phyloP scores from a whole-genome alignment of 2,797 vertebrate genomes.

The Phaenicophaeus curvirostris region DNA sequence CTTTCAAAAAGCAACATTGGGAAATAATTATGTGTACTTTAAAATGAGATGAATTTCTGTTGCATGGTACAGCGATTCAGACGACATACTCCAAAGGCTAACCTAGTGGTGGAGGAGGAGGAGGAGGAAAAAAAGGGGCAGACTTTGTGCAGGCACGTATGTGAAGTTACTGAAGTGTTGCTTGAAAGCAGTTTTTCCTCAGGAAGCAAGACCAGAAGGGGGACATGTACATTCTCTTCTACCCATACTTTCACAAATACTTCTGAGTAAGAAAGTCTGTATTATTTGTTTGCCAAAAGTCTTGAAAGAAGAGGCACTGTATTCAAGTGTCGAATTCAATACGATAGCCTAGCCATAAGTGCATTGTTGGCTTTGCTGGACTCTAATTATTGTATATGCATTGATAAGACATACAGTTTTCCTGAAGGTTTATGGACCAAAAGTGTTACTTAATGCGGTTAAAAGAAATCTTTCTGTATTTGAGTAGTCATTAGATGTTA shows the following conservation, averaged over 20 bases:
- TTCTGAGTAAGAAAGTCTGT: neutral
- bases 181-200: neutral
- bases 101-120: neutral
- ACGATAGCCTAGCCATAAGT: neutral
- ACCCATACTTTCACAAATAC: neutral
- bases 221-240: neutral
- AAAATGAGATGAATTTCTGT: neutral
- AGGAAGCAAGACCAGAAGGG: neutral
- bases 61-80: neutral
- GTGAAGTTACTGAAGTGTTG: neutral
- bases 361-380: neutral
- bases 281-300: neutral
- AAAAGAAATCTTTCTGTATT: neutral
- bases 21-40: neutral
- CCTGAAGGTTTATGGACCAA: neutral
- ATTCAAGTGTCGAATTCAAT: too few species aligned
- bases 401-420: neutral
- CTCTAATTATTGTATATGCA: neutral
- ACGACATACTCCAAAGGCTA: neutral
- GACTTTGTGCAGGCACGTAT: neutral
- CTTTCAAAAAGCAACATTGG: neutral
- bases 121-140: neutral
- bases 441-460: neutral
- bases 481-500: neutral
- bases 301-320: too few species aligned